Base-by-base conservation (phyloP, 1,140 invertebrate species). In the Popillia japonica region DNA sequence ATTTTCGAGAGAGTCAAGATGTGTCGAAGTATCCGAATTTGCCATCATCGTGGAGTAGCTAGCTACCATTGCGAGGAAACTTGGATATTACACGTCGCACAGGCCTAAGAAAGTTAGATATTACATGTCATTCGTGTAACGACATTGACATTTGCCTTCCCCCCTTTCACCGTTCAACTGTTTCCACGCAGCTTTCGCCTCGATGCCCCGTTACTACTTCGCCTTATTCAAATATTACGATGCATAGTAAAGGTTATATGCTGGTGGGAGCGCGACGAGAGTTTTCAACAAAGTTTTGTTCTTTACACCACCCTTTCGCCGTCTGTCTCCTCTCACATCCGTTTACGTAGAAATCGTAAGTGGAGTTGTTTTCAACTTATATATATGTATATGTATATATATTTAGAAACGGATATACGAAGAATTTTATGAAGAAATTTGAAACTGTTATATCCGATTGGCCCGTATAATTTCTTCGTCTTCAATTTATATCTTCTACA, bases 71-170 rank as follows among this genome's bases (percentile, higher is more conserved):
- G 61, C 61, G 11, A 10, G 44, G 44, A 64, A 64, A 64, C 61
- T 64, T 64, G 6, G 61, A 27, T 64, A 64, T 64, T 64, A 64
- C 61, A 64, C 61, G 17, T 64, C 61, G 61, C 61, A 22, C 11
- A 22, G 17, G 61, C 61, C 61, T 64, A 64, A 27, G 61, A 64
- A 64, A 64, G 61, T 64, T 64, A 64, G 61, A 64, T 64, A 64
- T 64, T 64, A 64, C 61, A 64, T 64, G 61, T 64, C 61, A 64
- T 64, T 17, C 61, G 59, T 64, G 22, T 64, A 64, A 64, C 61
- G 61, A 64, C 61, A 64, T 64, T 64, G 61, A 64, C 61, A 64
- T 64, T 64, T 64, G 22, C 44, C 41, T 48, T n/a, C 44, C 17
- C 3, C 44, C 17, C 44, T 3, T n/a, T 10, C 44, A 4, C 4